Percentiles rank a stretch among this genome's conserved stretches.
phyloP scores from a whole-genome alignment of 2,888 invertebrate genomes.

The Chalcosyrphus nemorum region DNA sequence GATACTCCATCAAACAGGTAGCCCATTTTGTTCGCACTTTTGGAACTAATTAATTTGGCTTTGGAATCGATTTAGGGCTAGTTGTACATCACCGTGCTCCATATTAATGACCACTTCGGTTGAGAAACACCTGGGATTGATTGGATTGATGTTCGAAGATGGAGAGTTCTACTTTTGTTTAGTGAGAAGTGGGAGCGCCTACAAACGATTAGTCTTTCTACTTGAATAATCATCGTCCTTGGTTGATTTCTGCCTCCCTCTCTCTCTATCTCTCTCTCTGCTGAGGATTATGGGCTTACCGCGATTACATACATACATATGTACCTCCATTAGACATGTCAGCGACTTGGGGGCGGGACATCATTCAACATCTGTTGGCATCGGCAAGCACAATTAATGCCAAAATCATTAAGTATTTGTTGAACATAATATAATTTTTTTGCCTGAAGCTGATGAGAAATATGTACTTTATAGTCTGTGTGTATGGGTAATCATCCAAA shows the following conservation, averaged over 20 bases:
- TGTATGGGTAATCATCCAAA: neutral
- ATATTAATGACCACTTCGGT: conserved; percentile 56
- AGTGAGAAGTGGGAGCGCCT: conserved; percentile 7
- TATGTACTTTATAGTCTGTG: neutral
- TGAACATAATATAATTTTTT: neutral
- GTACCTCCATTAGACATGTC: conserved; percentile 41
- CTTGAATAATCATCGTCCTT: conserved; percentile 51
- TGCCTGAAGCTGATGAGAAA: neutral
- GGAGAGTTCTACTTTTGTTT: neutral
- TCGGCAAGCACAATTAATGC: conserved; percentile 33
- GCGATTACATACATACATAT: conserved; percentile 9
- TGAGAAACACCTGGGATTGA: conserved; percentile 60
- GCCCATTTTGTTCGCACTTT: neutral
- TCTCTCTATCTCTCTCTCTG: neutral
- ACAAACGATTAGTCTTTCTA: conserved; percentile 50
- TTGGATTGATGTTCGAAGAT: conserved; percentile 37
- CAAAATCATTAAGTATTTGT: conserved; percentile 28
- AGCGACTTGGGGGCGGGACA: neutral
- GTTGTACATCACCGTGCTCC: conserved; percentile 42
- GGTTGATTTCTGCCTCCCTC: too few species aligned
- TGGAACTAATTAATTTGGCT: conserved; percentile 53
- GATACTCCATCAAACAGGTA: neutral
- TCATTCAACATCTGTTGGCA: conserved; percentile 19
- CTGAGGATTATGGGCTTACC: conserved; percentile 11
- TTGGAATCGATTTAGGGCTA: conserved; percentile 39